A percentile compares a stretch with the other conserved stretches of the same genome.
These are phyloP conservation scores for Rhagoletis zephyria DNA, from an alignment of 1,140 invertebrate species.

Conservation along the genomic window DNA sequence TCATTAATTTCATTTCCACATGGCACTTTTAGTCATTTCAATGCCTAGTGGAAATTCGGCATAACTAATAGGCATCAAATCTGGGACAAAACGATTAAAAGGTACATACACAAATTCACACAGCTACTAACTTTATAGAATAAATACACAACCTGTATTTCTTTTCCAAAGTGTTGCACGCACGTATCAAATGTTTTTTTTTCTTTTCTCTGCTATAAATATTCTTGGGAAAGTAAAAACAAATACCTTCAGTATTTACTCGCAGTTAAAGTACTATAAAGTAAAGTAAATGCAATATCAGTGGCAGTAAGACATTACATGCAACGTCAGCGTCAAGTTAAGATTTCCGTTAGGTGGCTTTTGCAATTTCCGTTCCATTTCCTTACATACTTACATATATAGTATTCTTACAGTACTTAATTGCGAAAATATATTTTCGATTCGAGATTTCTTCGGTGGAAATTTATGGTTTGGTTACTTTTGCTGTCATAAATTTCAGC, in stretches of 20 bases:
- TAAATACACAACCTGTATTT: background rate
- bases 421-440: background rate
- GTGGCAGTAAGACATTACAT: constrained; percentile 42
- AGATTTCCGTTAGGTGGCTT: constrained; percentile 46
- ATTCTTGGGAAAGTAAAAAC: too few relatives aligned
- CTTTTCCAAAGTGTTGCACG: background rate
- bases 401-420: background rate
- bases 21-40: too few relatives aligned
- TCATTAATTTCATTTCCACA: too few relatives aligned
- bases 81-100: too few relatives aligned
- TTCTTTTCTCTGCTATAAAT: background rate
- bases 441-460: background rate
- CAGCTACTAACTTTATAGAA: background rate
- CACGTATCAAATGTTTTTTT: background rate
- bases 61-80: too few relatives aligned
- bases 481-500: background rate
- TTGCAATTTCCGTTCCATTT: constrained; percentile 49
- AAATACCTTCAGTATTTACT: too few relatives aligned
- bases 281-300: background rate
- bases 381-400: background rate
- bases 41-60: too few relatives aligned
- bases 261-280: background rate
- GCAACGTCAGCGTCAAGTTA: constrained; percentile 37
- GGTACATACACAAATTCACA: too few relatives aligned
- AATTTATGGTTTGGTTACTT: background rate